Conservation (phyloP, 2,797 vertebrate genomes). For the Channallabes apus region DNA sequence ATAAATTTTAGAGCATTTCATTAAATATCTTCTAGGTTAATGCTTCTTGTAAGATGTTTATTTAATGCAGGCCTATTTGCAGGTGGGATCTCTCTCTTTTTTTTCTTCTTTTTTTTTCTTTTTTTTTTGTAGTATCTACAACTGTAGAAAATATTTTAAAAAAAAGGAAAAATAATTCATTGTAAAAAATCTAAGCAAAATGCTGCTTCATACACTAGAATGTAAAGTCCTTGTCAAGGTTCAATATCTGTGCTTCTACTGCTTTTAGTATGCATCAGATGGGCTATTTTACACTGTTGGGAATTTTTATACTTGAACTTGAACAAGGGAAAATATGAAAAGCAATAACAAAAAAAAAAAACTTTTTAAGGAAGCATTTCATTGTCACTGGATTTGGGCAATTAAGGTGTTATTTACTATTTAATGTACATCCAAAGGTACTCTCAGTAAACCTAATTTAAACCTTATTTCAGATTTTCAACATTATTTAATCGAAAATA, state of each 20-base stretch:
- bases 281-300: conserved; percentile 98
- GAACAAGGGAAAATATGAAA: conserved; percentile 99
- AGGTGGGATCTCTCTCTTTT: conserved; percentile 69
- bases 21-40: conserved; percentile 79
- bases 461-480: conserved; percentile 88
- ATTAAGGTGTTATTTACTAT: conserved; percentile 88
- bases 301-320: conserved; percentile 99
- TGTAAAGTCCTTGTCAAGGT: conserved; percentile 85
- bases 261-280: conserved; percentile 90
- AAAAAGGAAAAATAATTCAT: conserved; percentile 62
- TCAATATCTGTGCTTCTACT: conserved; percentile 93
- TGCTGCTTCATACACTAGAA: conserved; percentile 93
- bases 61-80: conserved; percentile 77
- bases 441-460: conserved; percentile 82
- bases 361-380: conserved; percentile 89
- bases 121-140: conserved; percentile 71
- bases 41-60: conserved; percentile 80
- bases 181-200: conserved; percentile 69
- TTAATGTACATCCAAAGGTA: conserved; percentile 84
- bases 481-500: conserved; percentile 88
- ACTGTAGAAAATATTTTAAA: conserved; percentile 57
- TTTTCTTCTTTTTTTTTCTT: conserved; percentile 67
- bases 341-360: conserved; percentile 67
- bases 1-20: conserved; percentile 87
- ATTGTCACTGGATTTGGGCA: conserved; percentile 92